Evolutionary conservation across 2,113 vertebrate genomes (phyloP).

Genomic region (Ophiodon elongatus): DNA sequence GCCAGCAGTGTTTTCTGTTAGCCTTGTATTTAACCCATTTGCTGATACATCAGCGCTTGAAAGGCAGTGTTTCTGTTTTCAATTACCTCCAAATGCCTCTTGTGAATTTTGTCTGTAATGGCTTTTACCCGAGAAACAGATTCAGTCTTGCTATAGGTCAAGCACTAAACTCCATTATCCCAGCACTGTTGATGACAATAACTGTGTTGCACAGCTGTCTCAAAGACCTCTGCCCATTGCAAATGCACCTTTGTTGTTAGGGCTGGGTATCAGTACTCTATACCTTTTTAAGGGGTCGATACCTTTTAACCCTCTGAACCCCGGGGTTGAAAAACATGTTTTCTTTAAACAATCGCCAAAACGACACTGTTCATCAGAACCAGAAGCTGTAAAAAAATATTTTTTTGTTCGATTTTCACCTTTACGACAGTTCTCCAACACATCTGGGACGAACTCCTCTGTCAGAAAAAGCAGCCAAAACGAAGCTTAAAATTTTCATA

Average conservation of each 20-base stretch:
- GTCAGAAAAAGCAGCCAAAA: neutral
- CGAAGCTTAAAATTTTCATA: neutral
- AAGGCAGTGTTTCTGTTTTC: constrained; percentile 20
- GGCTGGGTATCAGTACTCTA: neutral
- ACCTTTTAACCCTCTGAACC: neutral
- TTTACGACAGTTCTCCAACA: no score
- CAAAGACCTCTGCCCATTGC: neutral
- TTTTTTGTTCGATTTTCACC: no score
- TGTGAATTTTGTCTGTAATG: constrained; percentile 9
- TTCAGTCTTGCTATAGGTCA: constrained; percentile 15
- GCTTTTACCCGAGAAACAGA: constrained; percentile 10
- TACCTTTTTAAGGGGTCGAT: neutral
- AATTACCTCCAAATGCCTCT: constrained; percentile 6
- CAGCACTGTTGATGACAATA: neutral
- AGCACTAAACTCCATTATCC: constrained; percentile 18
- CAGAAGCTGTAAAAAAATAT: no score
- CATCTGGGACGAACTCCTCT: no score
- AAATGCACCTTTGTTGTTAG: neutral
- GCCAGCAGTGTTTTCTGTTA: neutral
- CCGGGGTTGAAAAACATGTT: neutral
- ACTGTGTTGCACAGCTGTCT: neutral
- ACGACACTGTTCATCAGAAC: neutral
- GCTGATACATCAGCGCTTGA: neutral
- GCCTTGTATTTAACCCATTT: neutral
- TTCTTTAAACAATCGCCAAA: no score